Conservation (phyloP, 2,113 vertebrate species). For the Prochilodus magdalenae region DNA sequence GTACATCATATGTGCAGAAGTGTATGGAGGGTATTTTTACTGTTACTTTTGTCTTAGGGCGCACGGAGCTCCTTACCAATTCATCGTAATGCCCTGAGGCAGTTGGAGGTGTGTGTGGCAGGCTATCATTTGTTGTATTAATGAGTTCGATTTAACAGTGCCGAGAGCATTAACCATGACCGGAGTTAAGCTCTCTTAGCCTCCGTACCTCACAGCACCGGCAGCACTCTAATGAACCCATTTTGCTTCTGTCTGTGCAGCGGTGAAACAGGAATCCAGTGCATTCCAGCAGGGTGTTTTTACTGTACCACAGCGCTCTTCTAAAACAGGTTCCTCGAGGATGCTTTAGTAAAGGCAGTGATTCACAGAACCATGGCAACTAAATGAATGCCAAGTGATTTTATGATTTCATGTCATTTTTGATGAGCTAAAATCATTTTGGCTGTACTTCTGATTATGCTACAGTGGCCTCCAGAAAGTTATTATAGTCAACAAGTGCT, state of each 20-base stretch:
- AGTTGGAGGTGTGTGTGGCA: constrained; percentile 27
- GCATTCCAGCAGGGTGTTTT: background rate
- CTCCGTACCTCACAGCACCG: constrained; percentile 20
- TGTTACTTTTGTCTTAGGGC: constrained; percentile 30
- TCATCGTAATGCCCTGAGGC: constrained; percentile 69
- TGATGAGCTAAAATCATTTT: no score
- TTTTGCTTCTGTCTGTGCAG: constrained; percentile 45
- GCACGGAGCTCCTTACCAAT: constrained; percentile 51
- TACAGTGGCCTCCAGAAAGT: no score
- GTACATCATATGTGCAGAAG: constrained; percentile 35
- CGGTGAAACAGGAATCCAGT: background rate
- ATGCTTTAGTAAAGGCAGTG: no score
- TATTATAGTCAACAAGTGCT: no score
- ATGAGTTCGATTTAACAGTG: constrained; percentile 69
- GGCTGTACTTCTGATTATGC: no score
- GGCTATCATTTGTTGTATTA: constrained; percentile 70
- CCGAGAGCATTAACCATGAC: constrained; percentile 56
- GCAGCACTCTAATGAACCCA: constrained; percentile 58
- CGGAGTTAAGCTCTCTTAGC: constrained; percentile 45
- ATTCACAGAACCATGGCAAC: no score
- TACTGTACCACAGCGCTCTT: background rate
- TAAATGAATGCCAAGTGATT: no score
- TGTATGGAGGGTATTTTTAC: constrained; percentile 40
- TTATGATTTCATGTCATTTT: no score
- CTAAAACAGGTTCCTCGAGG: background rate